phyloP scores from a whole-genome alignment of 2,888 invertebrate genomes.

The Dolichomitus sp. region DNA sequence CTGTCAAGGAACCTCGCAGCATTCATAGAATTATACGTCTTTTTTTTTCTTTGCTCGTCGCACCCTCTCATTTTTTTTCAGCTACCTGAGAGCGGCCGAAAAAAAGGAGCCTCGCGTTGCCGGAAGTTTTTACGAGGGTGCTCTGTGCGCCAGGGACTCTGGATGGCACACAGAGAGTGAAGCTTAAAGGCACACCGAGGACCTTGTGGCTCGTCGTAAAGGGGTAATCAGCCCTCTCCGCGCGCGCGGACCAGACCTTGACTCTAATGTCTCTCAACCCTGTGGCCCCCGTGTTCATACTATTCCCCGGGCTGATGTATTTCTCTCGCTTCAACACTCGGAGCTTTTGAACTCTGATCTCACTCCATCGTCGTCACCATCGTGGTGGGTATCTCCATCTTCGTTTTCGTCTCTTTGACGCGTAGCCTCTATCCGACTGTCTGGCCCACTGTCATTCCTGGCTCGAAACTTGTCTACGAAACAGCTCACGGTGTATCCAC shows the following conservation, averaged over 20 bases:
- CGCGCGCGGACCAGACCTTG: slow-evolving; percentile 78
- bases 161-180: slow-evolving; percentile 19
- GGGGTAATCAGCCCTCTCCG: slow-evolving; percentile 85
- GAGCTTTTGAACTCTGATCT: slow-evolving; percentile 69
- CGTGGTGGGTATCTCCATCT: slow-evolving; percentile 69
- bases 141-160: slow-evolving; percentile 11
- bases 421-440: slow-evolving; percentile 67
- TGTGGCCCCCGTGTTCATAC: slow-evolving; percentile 45
- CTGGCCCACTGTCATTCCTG: slow-evolving; percentile 80
- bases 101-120: slow-evolving; percentile 65
- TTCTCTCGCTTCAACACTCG: slow-evolving; percentile 68
- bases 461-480: slow-evolving; percentile 83
- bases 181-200: slow-evolving; percentile 65
- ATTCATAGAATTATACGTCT: slow-evolving; percentile 74
- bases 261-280: slow-evolving; percentile 77
- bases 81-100: slow-evolving; percentile 57
- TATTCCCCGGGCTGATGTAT: slow-evolving; percentile 30
- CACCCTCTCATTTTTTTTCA: slow-evolving; percentile 46
- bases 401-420: slow-evolving; percentile 67
- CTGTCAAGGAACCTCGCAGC: slow-evolving; percentile 36
- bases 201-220: slow-evolving; percentile 83
- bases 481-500: slow-evolving; percentile 69
- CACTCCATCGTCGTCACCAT: slow-evolving; percentile 70
- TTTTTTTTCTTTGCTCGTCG: slow-evolving; percentile 37
- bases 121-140: slow-evolving; percentile 79